Base-by-base conservation (phyloP, 2,888 invertebrate species). In the Temnothorax rugatulus region DNA sequence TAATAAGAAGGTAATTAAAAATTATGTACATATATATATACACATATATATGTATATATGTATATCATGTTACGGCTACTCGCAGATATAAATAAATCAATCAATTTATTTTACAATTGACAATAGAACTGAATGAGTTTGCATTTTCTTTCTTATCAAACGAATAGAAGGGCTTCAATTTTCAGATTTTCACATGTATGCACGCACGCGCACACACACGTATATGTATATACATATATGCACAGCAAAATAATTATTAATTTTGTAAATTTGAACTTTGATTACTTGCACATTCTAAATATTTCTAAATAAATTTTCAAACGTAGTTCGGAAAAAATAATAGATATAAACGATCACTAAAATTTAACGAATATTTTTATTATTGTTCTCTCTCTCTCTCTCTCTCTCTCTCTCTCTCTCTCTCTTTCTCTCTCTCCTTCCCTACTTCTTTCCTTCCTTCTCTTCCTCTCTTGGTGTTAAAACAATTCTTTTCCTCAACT, bases 101-200 rank as follows among this genome's bases (percentile, higher is more conserved):
- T 21, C 9, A 52, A 52, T 64, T 75, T 47, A 47, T 75, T 75
- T 15, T 38, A 18, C 50, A 76, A 50, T 25, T 63, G 38, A 50
- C 15, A 41, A 29, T 44, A 25, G 7, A n/a, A 29, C 41, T 15
- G 15, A 61, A 47, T 9, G n/a, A n/a, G 5, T 75, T 18, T 64
- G 75, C 34, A 9, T 11, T 63, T 41, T 47, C 34, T 34, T 47
- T 50, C 7, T 76, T 38, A 21, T 38, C 18, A n/a, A 75, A 38
- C 15, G 15, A 63, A 15, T 34, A 7, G 21, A 63, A 75, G 18
- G 50, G 47, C 4, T 59, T 57, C 29, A 34, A 34, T 29, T 68
- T n/a, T 50, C 68, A 50, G n/a, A 47, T 68, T 50, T 50, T 68
- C 1, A 66, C n/a, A n/a, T 13, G 29, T 11, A 54, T 18, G 25